Percentiles rank a stretch among this genome's conserved stretches.
These are phyloP conservation scores for Heliconius hermathena DNA, from an alignment of 1,140 invertebrate species.

Conservation along the genomic window DNA sequence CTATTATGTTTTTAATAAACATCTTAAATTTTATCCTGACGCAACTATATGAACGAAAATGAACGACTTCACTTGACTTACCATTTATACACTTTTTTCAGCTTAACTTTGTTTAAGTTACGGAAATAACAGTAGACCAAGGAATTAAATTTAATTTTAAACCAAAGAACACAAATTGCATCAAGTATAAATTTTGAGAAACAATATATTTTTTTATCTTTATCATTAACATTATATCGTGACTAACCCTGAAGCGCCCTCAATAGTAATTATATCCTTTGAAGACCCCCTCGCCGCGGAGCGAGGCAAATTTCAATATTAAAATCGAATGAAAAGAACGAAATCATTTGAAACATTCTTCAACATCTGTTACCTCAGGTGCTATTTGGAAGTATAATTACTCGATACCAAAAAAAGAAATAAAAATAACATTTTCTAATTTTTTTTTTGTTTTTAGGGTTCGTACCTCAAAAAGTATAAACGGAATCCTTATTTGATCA, in stretches of 20 bases:
- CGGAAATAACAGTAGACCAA: background rate
- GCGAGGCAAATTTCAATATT: constrained; percentile 43
- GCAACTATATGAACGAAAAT: too few relatives aligned
- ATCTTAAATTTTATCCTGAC: too few relatives aligned
- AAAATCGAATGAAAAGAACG: constrained; percentile 44
- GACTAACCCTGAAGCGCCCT: constrained; percentile 22
- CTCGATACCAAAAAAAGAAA: constrained; percentile 25
- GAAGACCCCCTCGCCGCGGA: constrained; percentile 33
- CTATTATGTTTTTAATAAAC: too few relatives aligned
- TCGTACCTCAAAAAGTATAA: too few relatives aligned
- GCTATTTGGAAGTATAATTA: constrained; percentile 43
- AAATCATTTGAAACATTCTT: constrained; percentile 41
- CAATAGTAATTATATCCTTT: constrained; percentile 41
- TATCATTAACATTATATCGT: constrained; percentile 41
- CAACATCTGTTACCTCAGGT: constrained; percentile 37
- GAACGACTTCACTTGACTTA: background rate
- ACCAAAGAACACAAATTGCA: background rate
- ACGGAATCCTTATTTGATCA: too few relatives aligned
- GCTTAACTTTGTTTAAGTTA: background rate
- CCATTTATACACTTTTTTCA: background rate
- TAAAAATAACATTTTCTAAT: constrained; percentile 1
- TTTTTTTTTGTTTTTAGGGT: too few relatives aligned
- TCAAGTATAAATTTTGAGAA: background rate
- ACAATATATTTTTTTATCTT: constrained; percentile 20
- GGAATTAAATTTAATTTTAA: background rate